Evolutionary conservation across 2,113 vertebrate genomes (phyloP), one percentile per base, ranked within the genome.

Genomic region (Larimichthys polyactis): DNA sequence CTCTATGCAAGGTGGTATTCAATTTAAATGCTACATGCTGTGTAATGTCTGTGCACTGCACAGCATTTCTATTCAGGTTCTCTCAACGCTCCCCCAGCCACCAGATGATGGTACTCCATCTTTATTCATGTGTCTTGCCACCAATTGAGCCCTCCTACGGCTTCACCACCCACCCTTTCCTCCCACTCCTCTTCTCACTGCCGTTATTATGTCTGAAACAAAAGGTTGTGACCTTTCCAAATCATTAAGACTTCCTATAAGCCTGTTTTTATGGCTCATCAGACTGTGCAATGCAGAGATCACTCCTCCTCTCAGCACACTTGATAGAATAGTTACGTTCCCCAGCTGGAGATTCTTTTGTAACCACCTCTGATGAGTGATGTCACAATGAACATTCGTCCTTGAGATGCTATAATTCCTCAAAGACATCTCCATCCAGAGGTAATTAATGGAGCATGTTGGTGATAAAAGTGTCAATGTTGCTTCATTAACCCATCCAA

Each of bases 1-100:
- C 63, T 71, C 83, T 74, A 24, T 24, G 32, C 11, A 0, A 49
- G 32, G 11, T 9, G 12, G 48, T 83, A 71, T 85, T 73, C 78
- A 81, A 87, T 89, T 75, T 88, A 89, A 91, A 87, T 90, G 82
- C 81, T 77, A 48, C 82, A 77, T 63, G 32, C 70, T 71, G 55
- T 58, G 71, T 84, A 75, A 75, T 90, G 85, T 79, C 59, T 82
- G 19, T 59, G 64, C 75, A 32, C 63, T 2, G 72, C 75, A 36
- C 77, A 60, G 64, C 70, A 1, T 70, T 82, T 80, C 66, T 54
- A 67, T 73, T 71, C 0, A 8, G 70, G 12, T 58, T 70, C 22
- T 55, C 59, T 58, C 5, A 16, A 29, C 24, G 57, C 40, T 16
- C 0, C 64, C 48, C 19, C 24, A 79, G 59, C 17, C 71, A 15